Conservation (phyloP, 1,140 invertebrate species). For the Acyrthosiphon pisum region DNA sequence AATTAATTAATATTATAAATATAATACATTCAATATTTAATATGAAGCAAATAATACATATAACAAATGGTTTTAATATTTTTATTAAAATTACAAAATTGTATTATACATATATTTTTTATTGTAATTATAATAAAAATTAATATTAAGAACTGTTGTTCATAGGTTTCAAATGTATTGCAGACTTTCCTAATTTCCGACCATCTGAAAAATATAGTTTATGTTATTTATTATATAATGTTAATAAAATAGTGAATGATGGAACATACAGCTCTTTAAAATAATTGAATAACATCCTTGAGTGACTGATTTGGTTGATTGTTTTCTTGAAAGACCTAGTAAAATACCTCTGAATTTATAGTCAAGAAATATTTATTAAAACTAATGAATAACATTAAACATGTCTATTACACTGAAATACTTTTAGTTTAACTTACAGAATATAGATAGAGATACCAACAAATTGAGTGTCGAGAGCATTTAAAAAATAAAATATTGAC, state of each 20-base stretch:
- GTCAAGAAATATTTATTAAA: not conserved
- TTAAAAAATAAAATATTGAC: too few species aligned
- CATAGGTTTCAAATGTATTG: not conserved
- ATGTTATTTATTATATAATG: not conserved
- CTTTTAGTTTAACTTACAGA: not conserved
- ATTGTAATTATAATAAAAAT: too few species aligned
- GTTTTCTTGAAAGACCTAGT: conserved; percentile 33
- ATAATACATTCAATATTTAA: not conserved
- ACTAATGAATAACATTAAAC: not conserved
- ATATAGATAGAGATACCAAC: not conserved
- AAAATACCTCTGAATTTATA: not conserved
- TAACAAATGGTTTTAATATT: too few species aligned
- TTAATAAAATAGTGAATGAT: not conserved
- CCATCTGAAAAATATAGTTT: conserved; percentile 26
- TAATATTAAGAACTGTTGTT: not conserved
- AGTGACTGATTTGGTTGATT: not conserved
- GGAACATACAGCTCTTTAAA: conserved; percentile 13
- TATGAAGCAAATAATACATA: not conserved
- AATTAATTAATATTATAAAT: not conserved
- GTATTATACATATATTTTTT: too few species aligned
- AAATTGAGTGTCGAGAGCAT: not conserved
- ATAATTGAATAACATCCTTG: conserved; percentile 22
- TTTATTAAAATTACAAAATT: too few species aligned
- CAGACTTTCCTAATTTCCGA: conserved; percentile 11
- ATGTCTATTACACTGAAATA: too few species aligned